These are phyloP conservation scores for Ptyas mucosa DNA, from an alignment of 2,113 vertebrate genomes.

Conservation along the genomic window DNA sequence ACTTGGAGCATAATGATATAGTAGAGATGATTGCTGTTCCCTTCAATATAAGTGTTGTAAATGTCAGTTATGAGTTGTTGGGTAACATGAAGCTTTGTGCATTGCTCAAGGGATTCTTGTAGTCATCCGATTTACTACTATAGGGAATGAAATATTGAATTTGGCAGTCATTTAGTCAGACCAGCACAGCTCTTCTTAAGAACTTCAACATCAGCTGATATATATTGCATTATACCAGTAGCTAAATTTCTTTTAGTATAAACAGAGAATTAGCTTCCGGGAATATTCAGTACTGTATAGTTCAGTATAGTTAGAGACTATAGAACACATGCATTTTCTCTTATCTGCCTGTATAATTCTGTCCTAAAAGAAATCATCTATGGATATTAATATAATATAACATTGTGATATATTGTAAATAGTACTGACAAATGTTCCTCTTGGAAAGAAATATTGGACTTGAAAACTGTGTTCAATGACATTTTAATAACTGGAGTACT, in stretches of 20 bases:
- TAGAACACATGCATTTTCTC: not conserved
- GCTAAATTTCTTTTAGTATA: slow-evolving; percentile 14
- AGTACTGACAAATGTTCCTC: slow-evolving; percentile 11
- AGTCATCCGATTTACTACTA: not conserved
- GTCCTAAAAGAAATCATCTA: not conserved
- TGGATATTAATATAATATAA: not conserved
- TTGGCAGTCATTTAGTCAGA: not conserved
- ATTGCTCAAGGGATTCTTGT: not conserved
- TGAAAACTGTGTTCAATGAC: not conserved
- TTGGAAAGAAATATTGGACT: not conserved
- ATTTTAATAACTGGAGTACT: not conserved
- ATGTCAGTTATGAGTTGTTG: not conserved
- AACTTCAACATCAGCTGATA: not conserved
- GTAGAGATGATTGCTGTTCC: not conserved
- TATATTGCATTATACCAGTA: slow-evolving; percentile 16
- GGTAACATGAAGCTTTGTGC: not conserved
- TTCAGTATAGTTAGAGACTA: not conserved
- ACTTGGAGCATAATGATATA: not conserved
- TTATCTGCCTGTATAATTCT: not conserved
- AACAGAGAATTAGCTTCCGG: slow-evolving; percentile 19
- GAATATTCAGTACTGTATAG: not conserved
- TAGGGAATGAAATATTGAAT: not conserved
- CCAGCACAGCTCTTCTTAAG: not conserved
- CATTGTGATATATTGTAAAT: not conserved
- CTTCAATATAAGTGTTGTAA: not conserved